phyloP scores from a whole-genome alignment of 2,888 invertebrate genomes.

The Frankliniella intonsa region DNA sequence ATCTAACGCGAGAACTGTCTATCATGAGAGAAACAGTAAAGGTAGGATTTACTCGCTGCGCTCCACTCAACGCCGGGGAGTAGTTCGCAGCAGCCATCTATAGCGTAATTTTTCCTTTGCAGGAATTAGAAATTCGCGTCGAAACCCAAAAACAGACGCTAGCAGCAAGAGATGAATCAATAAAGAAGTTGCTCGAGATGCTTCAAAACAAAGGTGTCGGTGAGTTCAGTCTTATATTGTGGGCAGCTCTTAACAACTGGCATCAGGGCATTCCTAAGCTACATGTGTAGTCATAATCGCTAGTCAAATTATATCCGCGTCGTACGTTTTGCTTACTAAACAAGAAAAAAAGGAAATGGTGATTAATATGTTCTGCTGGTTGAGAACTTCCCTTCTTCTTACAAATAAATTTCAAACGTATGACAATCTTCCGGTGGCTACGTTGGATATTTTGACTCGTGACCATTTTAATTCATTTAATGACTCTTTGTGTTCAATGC shows the following conservation, averaged over 20 bases:
- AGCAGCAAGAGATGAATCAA: slow-evolving; percentile 94
- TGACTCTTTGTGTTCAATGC: too few species aligned
- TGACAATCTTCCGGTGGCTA: too few species aligned
- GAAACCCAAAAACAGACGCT: slow-evolving; percentile 98
- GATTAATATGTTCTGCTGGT: too few species aligned
- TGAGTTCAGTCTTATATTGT: slow-evolving; percentile 51
- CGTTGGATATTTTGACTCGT: too few species aligned
- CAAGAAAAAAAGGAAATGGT: too few species aligned
- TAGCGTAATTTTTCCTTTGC: slow-evolving; percentile 42
- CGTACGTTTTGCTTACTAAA: neutral
- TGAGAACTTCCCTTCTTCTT: too few species aligned
- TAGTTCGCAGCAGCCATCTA: slow-evolving; percentile 13
- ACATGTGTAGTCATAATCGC: neutral
- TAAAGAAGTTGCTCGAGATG: slow-evolving; percentile 98
- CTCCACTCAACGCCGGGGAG: neutral
- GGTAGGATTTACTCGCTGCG: slow-evolving; percentile 50
- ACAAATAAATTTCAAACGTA: too few species aligned
- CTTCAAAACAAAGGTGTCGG: slow-evolving; percentile 95
- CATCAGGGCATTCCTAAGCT: neutral
- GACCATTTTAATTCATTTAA: too few species aligned
- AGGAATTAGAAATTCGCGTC: slow-evolving; percentile 93
- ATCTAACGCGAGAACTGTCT: slow-evolving; percentile 85
- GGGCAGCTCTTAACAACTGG: slow-evolving; percentile 19
- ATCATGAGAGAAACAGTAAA: slow-evolving; percentile 91
- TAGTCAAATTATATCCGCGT: neutral